Percentiles rank a stretch among this genome's conserved stretches.
Conservation (phyloP, 2,888 invertebrate genomes). For the Agrochola litura region DNA sequence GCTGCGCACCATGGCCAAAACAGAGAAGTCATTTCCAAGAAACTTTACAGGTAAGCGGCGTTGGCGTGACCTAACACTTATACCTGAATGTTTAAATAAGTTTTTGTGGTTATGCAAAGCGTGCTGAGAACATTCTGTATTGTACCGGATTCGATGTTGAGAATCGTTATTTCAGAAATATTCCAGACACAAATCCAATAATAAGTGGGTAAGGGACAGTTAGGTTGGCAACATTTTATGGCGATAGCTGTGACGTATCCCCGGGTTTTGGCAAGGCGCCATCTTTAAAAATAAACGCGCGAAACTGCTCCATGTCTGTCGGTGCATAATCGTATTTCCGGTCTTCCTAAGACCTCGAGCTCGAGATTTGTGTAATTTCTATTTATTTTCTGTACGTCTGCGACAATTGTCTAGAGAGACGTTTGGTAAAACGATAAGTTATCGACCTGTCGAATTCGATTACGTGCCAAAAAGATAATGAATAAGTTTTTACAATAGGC, state of each 20-base stretch:
- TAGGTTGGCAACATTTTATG: slow-evolving; percentile 65
- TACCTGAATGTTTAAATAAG: slow-evolving; percentile 15
- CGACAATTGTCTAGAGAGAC: background rate
- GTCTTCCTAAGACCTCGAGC: slow-evolving; percentile 56
- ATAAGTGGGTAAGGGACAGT: slow-evolving; percentile 24
- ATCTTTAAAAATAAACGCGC: slow-evolving; percentile 82
- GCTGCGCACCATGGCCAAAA: slow-evolving; percentile 84
- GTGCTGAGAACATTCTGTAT: background rate
- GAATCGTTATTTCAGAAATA: slow-evolving; percentile 5
- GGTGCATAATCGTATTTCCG: slow-evolving; percentile 75
- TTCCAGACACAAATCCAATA: slow-evolving; percentile 1
- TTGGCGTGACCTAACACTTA: slow-evolving; percentile 12
- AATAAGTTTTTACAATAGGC: background rate
- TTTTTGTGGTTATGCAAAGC: slow-evolving; percentile 10
- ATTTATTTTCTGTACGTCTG: slow-evolving; percentile 43
- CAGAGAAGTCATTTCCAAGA: slow-evolving; percentile 89
- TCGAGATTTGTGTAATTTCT: slow-evolving; percentile 38
- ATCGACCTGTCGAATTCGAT: slow-evolving; percentile 10
- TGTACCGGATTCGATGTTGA: background rate
- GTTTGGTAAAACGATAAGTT: slow-evolving; percentile 8
- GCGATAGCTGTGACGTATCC: slow-evolving; percentile 51
- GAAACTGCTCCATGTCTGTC: slow-evolving; percentile 67
- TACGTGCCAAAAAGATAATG: slow-evolving; percentile 1
- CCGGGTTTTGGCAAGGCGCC: slow-evolving; percentile 78
- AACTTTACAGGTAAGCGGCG: slow-evolving; percentile 86